These are phyloP conservation scores for Phyllotis vaccarum DNA, from an alignment of 2,797 vertebrate species.

Conservation along the genomic window DNA sequence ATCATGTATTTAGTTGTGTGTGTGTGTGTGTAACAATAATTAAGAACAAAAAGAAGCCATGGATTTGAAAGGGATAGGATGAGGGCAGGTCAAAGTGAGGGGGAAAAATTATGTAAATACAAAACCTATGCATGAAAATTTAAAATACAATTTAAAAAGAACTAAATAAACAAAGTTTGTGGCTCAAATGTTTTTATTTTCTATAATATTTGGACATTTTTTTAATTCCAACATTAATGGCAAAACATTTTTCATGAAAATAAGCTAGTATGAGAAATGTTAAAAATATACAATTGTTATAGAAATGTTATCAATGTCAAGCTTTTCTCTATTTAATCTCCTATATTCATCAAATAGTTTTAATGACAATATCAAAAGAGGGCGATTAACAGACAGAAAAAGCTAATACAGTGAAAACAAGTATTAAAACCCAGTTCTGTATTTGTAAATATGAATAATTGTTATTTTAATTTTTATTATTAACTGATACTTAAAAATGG, in stretches of 20 bases:
- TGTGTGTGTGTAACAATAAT: background rate
- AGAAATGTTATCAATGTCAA: slow-evolving; percentile 21
- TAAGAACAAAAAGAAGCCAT: background rate
- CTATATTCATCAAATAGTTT: background rate
- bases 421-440: slow-evolving; percentile 45
- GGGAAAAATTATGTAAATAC: background rate
- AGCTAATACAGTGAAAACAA: background rate
- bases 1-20: background rate
- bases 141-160: background rate
- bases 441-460: slow-evolving; percentile 51
- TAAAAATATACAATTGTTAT: slow-evolving; percentile 22
- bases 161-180: background rate
- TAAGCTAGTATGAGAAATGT: background rate
- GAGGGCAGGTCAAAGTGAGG: background rate
- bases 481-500: background rate
- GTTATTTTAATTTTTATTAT: background rate
- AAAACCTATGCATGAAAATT: background rate
- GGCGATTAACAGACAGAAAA: background rate
- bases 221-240: background rate
- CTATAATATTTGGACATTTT: slow-evolving; percentile 25
- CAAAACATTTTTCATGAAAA: background rate
- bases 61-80: background rate
- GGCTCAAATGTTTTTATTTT: slow-evolving; percentile 27
- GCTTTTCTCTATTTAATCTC: background rate
- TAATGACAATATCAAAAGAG: slow-evolving; percentile 19